Evolutionary conservation across 1,140 invertebrate species (phyloP), one percentile per base, ranked within the genome.

Genomic region (Pseudomyrmex concolor): DNA sequence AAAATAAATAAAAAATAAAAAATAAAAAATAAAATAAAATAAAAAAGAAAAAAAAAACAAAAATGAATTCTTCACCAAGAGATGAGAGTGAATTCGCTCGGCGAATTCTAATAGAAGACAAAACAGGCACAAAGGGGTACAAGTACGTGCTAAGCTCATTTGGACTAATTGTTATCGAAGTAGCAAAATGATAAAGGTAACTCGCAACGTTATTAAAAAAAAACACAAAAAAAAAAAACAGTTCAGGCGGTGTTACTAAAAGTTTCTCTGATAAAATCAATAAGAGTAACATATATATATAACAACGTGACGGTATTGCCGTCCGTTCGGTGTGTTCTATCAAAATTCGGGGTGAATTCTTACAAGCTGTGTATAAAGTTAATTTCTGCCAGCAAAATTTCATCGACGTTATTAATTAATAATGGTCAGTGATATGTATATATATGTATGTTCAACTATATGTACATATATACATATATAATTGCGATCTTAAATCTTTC

Each of bases 101-200:
- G 15, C 25, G 43, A 80, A 71, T 71, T 80, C 45, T 80, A 66
- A 68, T 43, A 48, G 25, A 25, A 59, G 43, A 68, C 25, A 22
- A 34, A 34, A 50, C 15, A 70, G 54, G 76, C 34, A 59, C 64
- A 71, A 80, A 78, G 54, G 76, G 22, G 19, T 80, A 80, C 76
- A 80, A 80, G 76, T 80, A 60, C 45, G 25, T 12, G 25, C 43
- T 54, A 70, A 15, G 12, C 10, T 78, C 15, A 17, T 17, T 67
- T 48, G 64, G 34, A 78, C 48, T 59, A 57, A 70, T 78, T n/a
- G 19, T 19, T 45, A 19, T 68, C 7, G 25, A 70, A 13, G n/a
- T 54, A 67, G 25, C 48, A 22, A 12, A 45, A 22, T 17, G 22
- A 13, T 60, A 48, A 64, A 55, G 19, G n/a, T 25, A 17, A 9